Evolutionary conservation across 2,113 vertebrate genomes (phyloP).

Genomic region (Prionailurus viverrinus): DNA sequence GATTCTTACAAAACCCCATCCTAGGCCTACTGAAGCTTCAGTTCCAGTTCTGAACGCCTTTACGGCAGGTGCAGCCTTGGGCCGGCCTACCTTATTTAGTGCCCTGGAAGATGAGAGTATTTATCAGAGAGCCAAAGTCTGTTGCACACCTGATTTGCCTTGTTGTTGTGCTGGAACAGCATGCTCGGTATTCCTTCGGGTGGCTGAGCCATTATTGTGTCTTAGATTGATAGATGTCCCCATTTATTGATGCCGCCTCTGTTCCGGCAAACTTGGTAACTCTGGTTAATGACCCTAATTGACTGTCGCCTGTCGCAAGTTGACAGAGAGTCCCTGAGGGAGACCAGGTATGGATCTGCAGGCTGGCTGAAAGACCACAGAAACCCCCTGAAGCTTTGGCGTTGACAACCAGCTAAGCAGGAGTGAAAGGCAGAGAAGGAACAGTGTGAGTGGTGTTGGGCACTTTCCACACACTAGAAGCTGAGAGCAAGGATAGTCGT

Average conservation of each 20-base stretch:
- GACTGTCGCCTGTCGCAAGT: background rate
- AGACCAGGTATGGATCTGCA: background rate
- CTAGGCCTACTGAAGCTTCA: rapidly evolving
- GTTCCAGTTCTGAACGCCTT: rapidly evolving
- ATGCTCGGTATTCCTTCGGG: background rate
- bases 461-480: too few species aligned
- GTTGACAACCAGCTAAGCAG: background rate
- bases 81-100: rapidly evolving
- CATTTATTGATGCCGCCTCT: constrained; percentile 7
- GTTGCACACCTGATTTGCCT: background rate
- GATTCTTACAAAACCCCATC: background rate
- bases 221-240: background rate
- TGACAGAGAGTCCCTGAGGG: background rate
- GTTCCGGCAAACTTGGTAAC: background rate
- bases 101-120: background rate
- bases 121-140: constrained; percentile 49
- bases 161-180: background rate
- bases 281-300: background rate
- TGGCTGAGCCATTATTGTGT: rapidly evolving
- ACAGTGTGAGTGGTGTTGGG: rapidly evolving
- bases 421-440: background rate
- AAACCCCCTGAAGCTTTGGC: background rate
- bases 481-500: rapidly evolving
- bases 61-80: background rate
- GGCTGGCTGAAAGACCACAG: background rate